These are phyloP conservation scores for Hippoglossus hippoglossus DNA, from an alignment of 2,797 vertebrate genomes.

Conservation along the genomic window DNA sequence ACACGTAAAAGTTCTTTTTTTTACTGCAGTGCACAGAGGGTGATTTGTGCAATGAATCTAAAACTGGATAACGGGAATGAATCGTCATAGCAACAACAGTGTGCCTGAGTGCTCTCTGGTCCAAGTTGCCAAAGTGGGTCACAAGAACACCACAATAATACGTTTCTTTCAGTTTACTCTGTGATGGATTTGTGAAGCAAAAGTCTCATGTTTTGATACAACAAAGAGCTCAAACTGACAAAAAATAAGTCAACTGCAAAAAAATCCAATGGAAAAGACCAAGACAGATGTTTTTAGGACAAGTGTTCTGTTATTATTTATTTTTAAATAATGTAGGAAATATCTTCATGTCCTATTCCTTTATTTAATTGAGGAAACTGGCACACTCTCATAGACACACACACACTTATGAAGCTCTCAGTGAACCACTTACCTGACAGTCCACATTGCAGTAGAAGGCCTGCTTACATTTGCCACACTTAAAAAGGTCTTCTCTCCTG, in stretches of 20 bases:
- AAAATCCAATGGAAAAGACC: neutral
- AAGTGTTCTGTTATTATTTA: neutral
- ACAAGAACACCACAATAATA: neutral
- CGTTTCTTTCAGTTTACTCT: neutral
- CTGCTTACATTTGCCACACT: constrained; percentile 97
- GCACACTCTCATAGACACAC: neutral
- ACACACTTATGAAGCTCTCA: neutral
- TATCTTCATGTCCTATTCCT: neutral
- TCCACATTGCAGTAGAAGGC: constrained; percentile 96
- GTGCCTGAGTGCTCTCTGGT: neutral
- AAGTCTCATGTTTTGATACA: neutral
- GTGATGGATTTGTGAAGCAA: neutral
- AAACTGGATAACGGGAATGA: constrained; percentile 33
- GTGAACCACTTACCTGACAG: constrained; percentile 89
- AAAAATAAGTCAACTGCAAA: neutral
- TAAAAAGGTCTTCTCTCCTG: constrained; percentile 96
- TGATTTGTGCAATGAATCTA: constrained; percentile 32
- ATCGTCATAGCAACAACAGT: constrained; percentile 48
- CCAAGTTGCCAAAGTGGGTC: constrained; percentile 1
- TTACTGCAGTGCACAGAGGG: constrained; percentile 19
- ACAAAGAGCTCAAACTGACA: neutral
- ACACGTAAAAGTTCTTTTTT: neutral
- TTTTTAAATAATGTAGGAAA: neutral
- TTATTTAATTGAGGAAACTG: neutral
- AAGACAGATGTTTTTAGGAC: neutral